These are phyloP conservation scores for Zosterops pallidus DNA, from an alignment of 2,113 vertebrate genomes.

Conservation along the genomic window DNA sequence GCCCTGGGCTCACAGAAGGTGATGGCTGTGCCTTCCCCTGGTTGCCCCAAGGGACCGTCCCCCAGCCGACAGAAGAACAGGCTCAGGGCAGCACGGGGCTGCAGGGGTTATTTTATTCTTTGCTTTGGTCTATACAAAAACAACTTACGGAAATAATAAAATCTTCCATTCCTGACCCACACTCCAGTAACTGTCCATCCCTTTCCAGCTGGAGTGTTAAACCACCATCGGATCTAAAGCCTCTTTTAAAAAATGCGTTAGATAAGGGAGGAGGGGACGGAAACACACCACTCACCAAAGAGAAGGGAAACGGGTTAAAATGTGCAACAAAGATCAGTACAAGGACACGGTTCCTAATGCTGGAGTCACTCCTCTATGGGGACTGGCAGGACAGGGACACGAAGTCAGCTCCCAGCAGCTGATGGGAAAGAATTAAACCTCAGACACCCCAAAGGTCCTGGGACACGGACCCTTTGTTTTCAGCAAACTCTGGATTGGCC, in stretches of 20 bases:
- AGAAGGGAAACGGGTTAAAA: constrained; percentile 24
- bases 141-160: constrained; percentile 78
- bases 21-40: fast-evolving
- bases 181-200: constrained; percentile 47
- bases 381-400: constrained; percentile 35
- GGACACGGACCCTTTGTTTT: background rate
- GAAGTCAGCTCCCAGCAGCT: constrained; percentile 1
- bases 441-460: constrained; percentile 17
- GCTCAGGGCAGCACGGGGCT: constrained; percentile 4
- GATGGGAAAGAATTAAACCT: background rate
- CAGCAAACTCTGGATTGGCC: background rate
- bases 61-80: background rate
- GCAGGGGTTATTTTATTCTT: constrained; percentile 75
- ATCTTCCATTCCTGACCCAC: constrained; percentile 62
- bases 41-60: background rate
- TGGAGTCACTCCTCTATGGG: constrained; percentile 56
- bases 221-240: constrained; percentile 43
- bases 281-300: constrained; percentile 75
- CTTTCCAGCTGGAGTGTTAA: constrained; percentile 5
- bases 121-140: constrained; percentile 85
- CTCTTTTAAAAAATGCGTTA: constrained; percentile 49
- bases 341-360: constrained; percentile 57
- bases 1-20: fast-evolving
- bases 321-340: constrained; percentile 69
- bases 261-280: constrained; percentile 7